Percentiles rank a stretch among this genome's conserved stretches.
Conservation (phyloP, 2,888 invertebrate species). For the Caenorhabditis japonica region DNA sequence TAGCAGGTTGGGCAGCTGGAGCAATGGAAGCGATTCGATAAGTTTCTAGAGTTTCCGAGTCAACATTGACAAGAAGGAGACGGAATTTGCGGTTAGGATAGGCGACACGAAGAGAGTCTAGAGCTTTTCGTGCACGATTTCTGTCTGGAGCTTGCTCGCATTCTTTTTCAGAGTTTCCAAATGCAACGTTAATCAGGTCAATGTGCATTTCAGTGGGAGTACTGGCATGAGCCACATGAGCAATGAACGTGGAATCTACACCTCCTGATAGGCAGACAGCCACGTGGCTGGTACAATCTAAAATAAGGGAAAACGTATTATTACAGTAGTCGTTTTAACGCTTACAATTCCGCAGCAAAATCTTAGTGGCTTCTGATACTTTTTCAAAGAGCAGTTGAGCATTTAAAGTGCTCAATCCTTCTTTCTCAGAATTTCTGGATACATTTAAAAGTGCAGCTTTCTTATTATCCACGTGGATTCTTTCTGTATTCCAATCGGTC, state of each 20-base stretch:
- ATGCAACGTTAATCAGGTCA: constrained; percentile 67
- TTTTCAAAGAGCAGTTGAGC: constrained; percentile 9
- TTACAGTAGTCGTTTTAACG: too few relatives aligned
- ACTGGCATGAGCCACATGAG: constrained; percentile 82
- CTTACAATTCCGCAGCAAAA: constrained; percentile 28
- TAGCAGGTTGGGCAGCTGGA: constrained; percentile 81
- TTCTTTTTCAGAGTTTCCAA: constrained; percentile 56
- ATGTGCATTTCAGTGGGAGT: constrained; percentile 76
- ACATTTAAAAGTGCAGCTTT: constrained; percentile 21
- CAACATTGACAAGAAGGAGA: constrained; percentile 72
- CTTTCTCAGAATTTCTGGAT: constrained; percentile 17
- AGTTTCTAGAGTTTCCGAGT: constrained; percentile 60
- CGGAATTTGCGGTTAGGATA: constrained; percentile 83
- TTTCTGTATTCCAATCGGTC: neutral
- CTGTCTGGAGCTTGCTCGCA: constrained; percentile 62
- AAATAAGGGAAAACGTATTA: too few relatives aligned
- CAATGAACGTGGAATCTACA: constrained; percentile 92
- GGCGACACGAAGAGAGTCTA: constrained; percentile 83
- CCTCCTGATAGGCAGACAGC: constrained; percentile 95
- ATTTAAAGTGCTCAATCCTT: neutral
- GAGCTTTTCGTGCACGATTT: constrained; percentile 79
- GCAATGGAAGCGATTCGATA: constrained; percentile 43
- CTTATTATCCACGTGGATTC: constrained; percentile 3
- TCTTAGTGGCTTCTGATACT: constrained; percentile 21
- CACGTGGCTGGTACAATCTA: constrained; percentile 77